phyloP scores from a whole-genome alignment of 2,888 invertebrate genomes.

The Chydorus sphaericus region DNA sequence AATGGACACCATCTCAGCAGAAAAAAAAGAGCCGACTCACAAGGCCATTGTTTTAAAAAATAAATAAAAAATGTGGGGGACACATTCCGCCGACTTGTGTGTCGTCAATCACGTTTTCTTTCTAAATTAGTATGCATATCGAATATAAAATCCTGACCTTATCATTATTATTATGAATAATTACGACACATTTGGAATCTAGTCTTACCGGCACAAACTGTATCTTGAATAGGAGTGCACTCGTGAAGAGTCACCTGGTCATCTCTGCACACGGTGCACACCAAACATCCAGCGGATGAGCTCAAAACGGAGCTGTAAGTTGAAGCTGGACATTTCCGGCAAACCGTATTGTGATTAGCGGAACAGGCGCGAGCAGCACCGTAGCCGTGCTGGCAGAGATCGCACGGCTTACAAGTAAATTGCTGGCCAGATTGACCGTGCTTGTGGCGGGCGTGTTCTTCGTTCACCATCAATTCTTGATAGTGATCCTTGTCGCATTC shows the following conservation, averaged over 20 bases:
- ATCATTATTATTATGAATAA: too few species aligned
- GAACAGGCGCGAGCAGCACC: slow-evolving; percentile 24
- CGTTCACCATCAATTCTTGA: slow-evolving; percentile 17
- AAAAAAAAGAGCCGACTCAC: too few species aligned
- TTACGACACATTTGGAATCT: too few species aligned
- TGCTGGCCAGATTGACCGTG: background rate
- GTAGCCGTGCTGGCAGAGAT: slow-evolving; percentile 23
- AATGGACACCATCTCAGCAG: too few species aligned
- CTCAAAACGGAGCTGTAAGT: slow-evolving; percentile 25
- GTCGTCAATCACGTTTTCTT: too few species aligned
- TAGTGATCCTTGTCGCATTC: slow-evolving; percentile 25
- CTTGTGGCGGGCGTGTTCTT: background rate
- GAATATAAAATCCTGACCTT: too few species aligned
- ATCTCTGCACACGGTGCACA: slow-evolving; percentile 23
- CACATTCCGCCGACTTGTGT: too few species aligned
- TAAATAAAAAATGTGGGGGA: too few species aligned
- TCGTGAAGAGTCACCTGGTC: slow-evolving; percentile 23
- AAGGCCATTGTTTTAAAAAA: too few species aligned
- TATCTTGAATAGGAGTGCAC: slow-evolving; percentile 25
- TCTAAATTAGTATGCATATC: too few species aligned
- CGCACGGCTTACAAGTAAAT: slow-evolving; percentile 23
- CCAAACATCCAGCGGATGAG: slow-evolving; percentile 22
- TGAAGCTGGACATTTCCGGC: slow-evolving; percentile 24
- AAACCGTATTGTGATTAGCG: slow-evolving; percentile 23
- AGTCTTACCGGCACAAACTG: slow-evolving; percentile 24